phyloP scores from a whole-genome alignment of 2,888 invertebrate genomes.

The Drosophila mayaguana region DNA sequence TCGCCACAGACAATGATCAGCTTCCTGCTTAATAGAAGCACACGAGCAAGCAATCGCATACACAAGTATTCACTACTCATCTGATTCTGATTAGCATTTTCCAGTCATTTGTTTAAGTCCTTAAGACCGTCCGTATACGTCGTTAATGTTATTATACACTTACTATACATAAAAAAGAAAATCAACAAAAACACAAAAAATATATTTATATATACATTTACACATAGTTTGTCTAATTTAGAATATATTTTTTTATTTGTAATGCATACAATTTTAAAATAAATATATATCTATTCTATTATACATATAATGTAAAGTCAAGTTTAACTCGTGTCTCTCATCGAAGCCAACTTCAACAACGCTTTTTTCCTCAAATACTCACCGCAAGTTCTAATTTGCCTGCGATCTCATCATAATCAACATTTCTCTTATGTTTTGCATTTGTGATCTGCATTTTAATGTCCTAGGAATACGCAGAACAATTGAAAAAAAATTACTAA shows the following conservation, averaged over 20 bases:
- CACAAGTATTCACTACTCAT: constrained; percentile 45
- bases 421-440: constrained; percentile 6
- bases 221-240: constrained; percentile 45
- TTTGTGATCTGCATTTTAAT: constrained; percentile 8
- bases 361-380: constrained; percentile 20
- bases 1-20: constrained; percentile 53
- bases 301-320: constrained; percentile 26
- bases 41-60: constrained; percentile 34
- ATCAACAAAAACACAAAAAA: constrained; percentile 11
- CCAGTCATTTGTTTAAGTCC: constrained; percentile 59
- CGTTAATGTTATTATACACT: constrained; percentile 61
- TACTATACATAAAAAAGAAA: constrained; percentile 13
- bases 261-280: constrained; percentile 46
- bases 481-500: constrained; percentile 6
- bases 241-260: constrained; percentile 49
- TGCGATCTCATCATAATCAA: constrained; percentile 16
- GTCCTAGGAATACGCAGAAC: constrained; percentile 1
- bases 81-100: constrained; percentile 45
- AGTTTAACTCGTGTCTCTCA: constrained; percentile 24
- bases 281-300: constrained; percentile 43
- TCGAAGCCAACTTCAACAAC: constrained; percentile 17
- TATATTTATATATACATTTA: constrained; percentile 45
- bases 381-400: constrained; percentile 19
- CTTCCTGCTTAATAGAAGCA: constrained; percentile 44
- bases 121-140: constrained; percentile 54